Percentiles rank a stretch among this genome's conserved stretches.
Conservation (phyloP, 2,797 vertebrate species). For the Enteromius argenteus region DNA sequence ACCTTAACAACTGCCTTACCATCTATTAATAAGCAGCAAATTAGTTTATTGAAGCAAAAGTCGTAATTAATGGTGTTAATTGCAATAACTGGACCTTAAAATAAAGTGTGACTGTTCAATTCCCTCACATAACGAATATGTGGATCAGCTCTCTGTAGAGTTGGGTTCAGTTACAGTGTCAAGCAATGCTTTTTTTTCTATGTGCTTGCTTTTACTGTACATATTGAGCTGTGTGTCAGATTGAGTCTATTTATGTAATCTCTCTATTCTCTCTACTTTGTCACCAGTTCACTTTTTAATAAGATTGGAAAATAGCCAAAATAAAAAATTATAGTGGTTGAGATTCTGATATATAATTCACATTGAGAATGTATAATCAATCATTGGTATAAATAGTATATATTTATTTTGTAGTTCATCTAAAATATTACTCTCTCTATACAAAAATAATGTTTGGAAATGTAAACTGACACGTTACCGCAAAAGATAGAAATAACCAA, state of each 20-base stretch:
- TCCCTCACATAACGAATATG: neutral
- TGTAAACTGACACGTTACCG: too few species aligned
- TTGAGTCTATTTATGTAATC: neutral
- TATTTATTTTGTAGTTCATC: neutral
- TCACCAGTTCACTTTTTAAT: neutral
- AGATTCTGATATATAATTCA: neutral
- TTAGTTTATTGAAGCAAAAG: neutral
- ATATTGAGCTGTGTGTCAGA: neutral
- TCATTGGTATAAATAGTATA: neutral
- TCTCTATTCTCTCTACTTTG: too few species aligned
- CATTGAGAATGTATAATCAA: neutral
- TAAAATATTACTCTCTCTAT: neutral
- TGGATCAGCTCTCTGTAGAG: conserved; percentile 13
- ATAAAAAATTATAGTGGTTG: neutral
- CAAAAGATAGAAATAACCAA: too few species aligned
- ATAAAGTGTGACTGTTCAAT: neutral
- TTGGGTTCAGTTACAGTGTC: neutral
- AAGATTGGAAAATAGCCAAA: neutral
- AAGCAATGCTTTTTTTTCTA: neutral
- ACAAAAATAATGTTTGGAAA: too few species aligned
- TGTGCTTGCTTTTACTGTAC: neutral
- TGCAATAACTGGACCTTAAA: neutral
- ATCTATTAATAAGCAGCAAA: neutral
- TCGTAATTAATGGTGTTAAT: neutral
- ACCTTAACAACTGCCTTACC: neutral